phyloP scores from a whole-genome alignment of 2,113 vertebrate species.

The Penelope pileata region DNA sequence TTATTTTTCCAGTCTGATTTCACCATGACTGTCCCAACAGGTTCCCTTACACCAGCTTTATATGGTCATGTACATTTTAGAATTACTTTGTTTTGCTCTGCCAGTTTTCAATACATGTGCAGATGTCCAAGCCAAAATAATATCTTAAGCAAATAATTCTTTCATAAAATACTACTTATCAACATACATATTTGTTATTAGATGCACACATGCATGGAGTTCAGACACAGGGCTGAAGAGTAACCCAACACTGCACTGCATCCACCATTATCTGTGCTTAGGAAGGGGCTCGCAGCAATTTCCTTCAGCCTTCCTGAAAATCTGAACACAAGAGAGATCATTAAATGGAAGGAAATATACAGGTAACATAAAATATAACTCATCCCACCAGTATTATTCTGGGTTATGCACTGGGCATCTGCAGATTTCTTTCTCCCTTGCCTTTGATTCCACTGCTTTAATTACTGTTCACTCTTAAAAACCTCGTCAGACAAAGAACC shows the following conservation, averaged over 20 bases:
- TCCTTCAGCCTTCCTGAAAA: not conserved
- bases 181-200: not conserved
- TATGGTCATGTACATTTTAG: not conserved
- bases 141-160: conserved; percentile 29
- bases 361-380: not conserved
- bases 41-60: conserved; percentile 8
- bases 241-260: not conserved
- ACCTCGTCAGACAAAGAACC: not conserved
- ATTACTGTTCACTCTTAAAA: not conserved
- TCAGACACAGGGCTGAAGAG: not conserved
- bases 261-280: not conserved
- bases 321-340: not conserved
- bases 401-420: not conserved
- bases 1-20: conserved; percentile 38
- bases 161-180: conserved; percentile 29
- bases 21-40: not conserved
- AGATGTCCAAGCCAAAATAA: conserved; percentile 22
- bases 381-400: not conserved
- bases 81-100: not conserved
- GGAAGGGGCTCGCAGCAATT: not conserved
- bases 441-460: not conserved
- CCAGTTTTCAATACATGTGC: conserved; percentile 5
- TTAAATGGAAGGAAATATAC: not conserved
- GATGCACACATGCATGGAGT: not conserved
- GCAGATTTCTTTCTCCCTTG: not conserved